A percentile compares a stretch with the other conserved stretches of the same genome.
Evolutionary conservation across 1,140 invertebrate genomes (phyloP).

Genomic region (Charaxes varanes): DNA sequence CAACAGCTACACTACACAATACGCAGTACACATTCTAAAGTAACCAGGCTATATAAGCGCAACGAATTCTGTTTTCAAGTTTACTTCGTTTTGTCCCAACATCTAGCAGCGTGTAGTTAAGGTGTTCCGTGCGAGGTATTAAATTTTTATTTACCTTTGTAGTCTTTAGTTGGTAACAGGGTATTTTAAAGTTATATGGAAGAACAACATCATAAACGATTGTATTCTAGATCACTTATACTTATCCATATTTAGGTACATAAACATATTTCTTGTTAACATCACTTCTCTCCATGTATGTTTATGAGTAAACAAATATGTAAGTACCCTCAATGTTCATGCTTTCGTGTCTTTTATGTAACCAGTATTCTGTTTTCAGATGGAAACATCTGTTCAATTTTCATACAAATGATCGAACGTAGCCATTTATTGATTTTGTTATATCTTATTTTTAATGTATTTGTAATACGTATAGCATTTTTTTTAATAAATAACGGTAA

Average conservation of each 20-base stretch:
- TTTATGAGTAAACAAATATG: constrained; percentile 22
- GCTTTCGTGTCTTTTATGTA: constrained; percentile 6
- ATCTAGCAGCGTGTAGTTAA: constrained; percentile 57
- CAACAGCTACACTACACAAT: constrained; percentile 40
- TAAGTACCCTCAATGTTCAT: constrained; percentile 19
- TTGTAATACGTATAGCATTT: background rate
- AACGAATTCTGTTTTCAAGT: constrained; percentile 9
- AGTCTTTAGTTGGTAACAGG: constrained; percentile 28
- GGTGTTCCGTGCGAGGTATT: constrained; percentile 71
- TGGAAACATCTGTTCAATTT: constrained; percentile 4
- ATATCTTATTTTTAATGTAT: background rate
- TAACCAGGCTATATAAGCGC: constrained; percentile 4
- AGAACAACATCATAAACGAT: constrained; percentile 8
- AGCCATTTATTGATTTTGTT: too few relatives aligned
- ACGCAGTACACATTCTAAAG: constrained; percentile 23
- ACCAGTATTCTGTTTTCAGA: constrained; percentile 17
- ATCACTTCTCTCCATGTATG: constrained; percentile 50
- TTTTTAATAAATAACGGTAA: constrained; percentile 4
- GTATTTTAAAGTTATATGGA: constrained; percentile 11
- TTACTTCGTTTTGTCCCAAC: constrained; percentile 33
- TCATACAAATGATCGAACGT: constrained; percentile 1
- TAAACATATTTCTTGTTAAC: constrained; percentile 37
- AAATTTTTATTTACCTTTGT: constrained; percentile 27
- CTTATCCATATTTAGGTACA: constrained; percentile 52
- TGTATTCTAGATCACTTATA: constrained; percentile 58